phyloP scores from a whole-genome alignment of 2,888 invertebrate species.

The Tetragonisca angustula region DNA sequence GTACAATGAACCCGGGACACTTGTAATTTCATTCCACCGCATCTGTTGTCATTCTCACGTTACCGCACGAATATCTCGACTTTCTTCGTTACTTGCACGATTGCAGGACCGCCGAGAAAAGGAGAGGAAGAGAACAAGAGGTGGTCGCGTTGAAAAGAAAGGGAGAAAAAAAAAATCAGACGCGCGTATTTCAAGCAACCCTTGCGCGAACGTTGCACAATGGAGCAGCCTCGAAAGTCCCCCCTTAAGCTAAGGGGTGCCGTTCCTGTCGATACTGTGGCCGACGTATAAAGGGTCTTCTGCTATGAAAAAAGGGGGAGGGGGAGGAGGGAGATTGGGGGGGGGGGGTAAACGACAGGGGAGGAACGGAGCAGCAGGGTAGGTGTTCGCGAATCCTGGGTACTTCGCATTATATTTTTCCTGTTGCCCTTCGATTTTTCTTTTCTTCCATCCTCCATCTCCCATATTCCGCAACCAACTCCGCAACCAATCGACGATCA shows the following conservation, averaged over 20 bases:
- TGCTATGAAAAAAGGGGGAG: conserved; percentile 42
- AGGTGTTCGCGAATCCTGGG: conserved; percentile 50
- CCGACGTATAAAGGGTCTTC: conserved; percentile 61
- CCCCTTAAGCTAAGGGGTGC: conserved; percentile 64
- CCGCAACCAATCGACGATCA: conserved; percentile 1
- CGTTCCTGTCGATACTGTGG: conserved; percentile 65
- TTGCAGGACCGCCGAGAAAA: conserved; percentile 21
- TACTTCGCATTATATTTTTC: conserved; percentile 46
- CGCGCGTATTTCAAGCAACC: conserved; percentile 75
- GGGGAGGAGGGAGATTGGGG: neutral
- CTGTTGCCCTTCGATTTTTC: conserved; percentile 21
- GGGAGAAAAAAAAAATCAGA: conserved; percentile 66
- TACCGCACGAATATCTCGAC: conserved; percentile 72
- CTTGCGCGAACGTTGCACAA: conserved; percentile 69
- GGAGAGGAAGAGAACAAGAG: conserved; percentile 22
- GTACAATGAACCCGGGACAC: conserved; percentile 70
- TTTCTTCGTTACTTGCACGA: conserved; percentile 57
- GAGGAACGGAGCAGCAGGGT: conserved; percentile 31
- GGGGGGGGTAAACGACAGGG: conserved; percentile 9
- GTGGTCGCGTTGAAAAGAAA: conserved; percentile 49
- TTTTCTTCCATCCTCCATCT: neutral
- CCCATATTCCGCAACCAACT: neutral
- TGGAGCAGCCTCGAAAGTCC: conserved; percentile 53
- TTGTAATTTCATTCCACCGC: conserved; percentile 80
- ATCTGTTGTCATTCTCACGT: conserved; percentile 82